phyloP scores from a whole-genome alignment of 2,797 vertebrate species.

The Remorina albescens region DNA sequence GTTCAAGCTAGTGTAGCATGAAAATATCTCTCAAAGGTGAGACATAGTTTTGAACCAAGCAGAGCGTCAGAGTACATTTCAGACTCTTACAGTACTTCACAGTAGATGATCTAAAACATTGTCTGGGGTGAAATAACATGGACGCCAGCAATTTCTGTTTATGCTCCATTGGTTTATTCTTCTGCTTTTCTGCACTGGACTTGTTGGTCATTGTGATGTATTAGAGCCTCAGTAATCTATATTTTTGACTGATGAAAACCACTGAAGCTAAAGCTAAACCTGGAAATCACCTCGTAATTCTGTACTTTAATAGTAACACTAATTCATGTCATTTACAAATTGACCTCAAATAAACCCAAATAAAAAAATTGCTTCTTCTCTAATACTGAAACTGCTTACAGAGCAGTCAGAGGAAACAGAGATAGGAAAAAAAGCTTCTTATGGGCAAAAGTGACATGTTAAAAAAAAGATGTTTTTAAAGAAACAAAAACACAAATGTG shows the following conservation, averaged over 20 bases:
- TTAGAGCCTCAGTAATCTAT: conserved; percentile 22
- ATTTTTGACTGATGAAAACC: conserved; percentile 46
- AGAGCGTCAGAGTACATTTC: background rate
- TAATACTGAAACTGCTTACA: background rate
- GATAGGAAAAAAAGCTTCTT: too few species aligned
- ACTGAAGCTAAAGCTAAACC: conserved; percentile 5
- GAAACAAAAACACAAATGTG: background rate
- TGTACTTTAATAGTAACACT: conserved; percentile 24
- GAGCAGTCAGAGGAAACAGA: background rate
- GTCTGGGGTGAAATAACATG: conserved; percentile 1
- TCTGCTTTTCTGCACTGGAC: conserved; percentile 17
- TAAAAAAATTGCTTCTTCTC: background rate
- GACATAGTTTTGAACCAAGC: conserved; percentile 16
- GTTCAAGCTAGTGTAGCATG: conserved; percentile 32
- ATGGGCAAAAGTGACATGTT: background rate
- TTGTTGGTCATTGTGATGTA: conserved; percentile 53
- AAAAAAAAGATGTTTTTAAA: background rate
- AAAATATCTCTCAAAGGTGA: conserved; percentile 42
- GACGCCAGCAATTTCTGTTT: conserved; percentile 2
- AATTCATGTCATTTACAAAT: conserved; percentile 34
- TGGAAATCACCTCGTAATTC: background rate
- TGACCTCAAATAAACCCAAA: conserved; percentile 25
- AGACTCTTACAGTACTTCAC: background rate
- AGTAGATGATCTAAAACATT: conserved; percentile 12
- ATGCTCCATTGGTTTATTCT: conserved; percentile 6